Evolutionary conservation across 2,797 vertebrate genomes (phyloP), one percentile per base, ranked within the genome.

Genomic region (Pangasius macronema): DNA sequence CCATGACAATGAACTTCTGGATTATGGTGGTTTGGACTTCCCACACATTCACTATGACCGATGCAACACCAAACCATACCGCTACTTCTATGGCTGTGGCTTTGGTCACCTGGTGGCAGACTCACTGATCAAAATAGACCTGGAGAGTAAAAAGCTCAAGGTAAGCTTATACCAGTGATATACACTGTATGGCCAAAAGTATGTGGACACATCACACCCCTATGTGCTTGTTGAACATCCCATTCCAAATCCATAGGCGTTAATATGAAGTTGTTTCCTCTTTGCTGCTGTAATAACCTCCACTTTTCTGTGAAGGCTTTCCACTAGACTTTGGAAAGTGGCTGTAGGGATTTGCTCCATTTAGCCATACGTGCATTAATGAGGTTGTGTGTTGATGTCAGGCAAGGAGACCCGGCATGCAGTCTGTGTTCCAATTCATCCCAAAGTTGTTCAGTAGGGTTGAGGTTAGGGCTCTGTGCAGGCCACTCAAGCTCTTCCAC

Each of bases 51-150:
- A 99, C 91, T 99, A 99, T 36, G 39, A 88, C 0, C 84, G 39
- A 39, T 97, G 61, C 87, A 98, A 95, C 72, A 93, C 97, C 5
- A 94, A 92, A 83, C 96, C 95, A 0, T 99, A 99, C 85, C 94
- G 94, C 18, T 99, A 96, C 91, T 97, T 98, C 93, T 99, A 98
- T 0, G 98, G 97, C 27, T 99, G 97, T 24, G 98, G 98, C 20
- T 97, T 98, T 90, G 93, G 93, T 87, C 96, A 99, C 88, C 51
- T 99, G 90, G 91, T 98, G 80, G 97, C 97, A 85, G 95, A 99
- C 94, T 98, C 97, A 9, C 92, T 99, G 89, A 92, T 99, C 87
- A 99, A 99, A 93, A 94, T 97, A 77, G 97, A 99, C 82, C 93
- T 97, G 87, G 93, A 95, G n/a, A 96, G 96, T 90, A 99, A 98